Evolutionary conservation across 2,113 vertebrate species (phyloP).

Genomic region (Urocynchramus pylzowi): DNA sequence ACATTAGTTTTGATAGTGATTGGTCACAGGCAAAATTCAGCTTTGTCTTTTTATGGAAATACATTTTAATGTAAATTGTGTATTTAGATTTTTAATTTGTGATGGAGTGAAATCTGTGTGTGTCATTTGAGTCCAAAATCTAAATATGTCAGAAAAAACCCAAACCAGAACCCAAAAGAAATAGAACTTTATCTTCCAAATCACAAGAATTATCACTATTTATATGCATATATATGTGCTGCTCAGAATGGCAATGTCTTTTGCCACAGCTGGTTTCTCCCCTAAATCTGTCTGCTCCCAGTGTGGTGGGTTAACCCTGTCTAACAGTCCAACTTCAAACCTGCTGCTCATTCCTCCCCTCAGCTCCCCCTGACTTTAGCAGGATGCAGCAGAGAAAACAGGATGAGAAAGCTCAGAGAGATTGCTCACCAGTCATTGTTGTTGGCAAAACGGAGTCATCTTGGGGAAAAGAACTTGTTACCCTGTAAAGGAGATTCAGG

Average conservation of each 20-base stretch:
- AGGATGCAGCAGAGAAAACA: background rate
- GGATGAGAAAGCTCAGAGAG: background rate
- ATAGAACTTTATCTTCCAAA: background rate
- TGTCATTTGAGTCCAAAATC: background rate
- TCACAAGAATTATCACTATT: background rate
- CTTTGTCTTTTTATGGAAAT: background rate
- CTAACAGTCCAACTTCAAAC: background rate
- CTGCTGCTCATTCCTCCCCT: background rate
- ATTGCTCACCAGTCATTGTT: background rate
- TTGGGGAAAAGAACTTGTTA: background rate
- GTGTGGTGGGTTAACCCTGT: background rate
- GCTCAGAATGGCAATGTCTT: background rate
- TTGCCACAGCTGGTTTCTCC: background rate
- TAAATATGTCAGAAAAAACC: background rate
- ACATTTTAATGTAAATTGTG: background rate
- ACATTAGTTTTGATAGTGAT: background rate
- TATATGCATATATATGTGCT: background rate
- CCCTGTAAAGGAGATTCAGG: background rate
- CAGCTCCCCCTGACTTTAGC: background rate
- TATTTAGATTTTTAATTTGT: background rate
- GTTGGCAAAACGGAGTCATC: background rate
- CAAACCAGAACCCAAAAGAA: background rate
- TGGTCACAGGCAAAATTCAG: background rate
- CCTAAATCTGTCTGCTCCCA: background rate
- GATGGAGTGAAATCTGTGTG: background rate